Base-by-base conservation (phyloP, 2,113 vertebrate species). In the Stomatorhinus ivindoensis region DNA sequence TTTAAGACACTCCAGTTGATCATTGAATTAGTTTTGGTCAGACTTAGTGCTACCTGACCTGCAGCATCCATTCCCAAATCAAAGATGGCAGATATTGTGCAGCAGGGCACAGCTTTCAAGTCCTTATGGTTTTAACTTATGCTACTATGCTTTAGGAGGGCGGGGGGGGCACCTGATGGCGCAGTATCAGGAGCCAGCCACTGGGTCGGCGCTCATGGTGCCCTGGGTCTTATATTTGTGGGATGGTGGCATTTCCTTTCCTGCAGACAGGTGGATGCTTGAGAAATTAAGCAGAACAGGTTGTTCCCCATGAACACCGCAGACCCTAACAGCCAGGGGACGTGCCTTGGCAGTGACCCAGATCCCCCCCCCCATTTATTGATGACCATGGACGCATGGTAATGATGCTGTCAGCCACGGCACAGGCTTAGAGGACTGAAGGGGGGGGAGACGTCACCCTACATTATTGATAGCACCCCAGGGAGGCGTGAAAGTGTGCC, bases 381-480 rank as follows among this genome's bases (percentile, higher is more conserved):
- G 94, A 95, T 94, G 94, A 93, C 93, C 94, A 93, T 91, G 92
- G 92, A 87, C 90, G 91, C 93, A 94, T 94, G 92, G 93, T 93
- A 95, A 95, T 93, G 91, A 90, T 89, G 93, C 92, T 83, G 88
- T 88, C 65, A 73, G 87, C 48, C 65, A 31, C 39, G 17, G 61
- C 42, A 19, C 69, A n/a, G 73, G 50, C 90, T 91, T 82, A 94
- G 94, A 92, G 95, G 95, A 94, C 94, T 94, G 92, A 91, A 76
- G 90, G 90, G 92, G 69, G 27, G 69, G 65, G 65, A 10, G 2
- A 65, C 88, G 92, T 92, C 88, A 91, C 42, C 48, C 76, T 95
- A 91, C 94, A 95, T 94, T 94, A 95, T 95, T 95, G 94, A 95
- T 95, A 92, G 88, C 76, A 92, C 90, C 90, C 76, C 86, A 93